Conservation (phyloP, 2,113 vertebrate species). For the Erythrocercus mccallii region DNA sequence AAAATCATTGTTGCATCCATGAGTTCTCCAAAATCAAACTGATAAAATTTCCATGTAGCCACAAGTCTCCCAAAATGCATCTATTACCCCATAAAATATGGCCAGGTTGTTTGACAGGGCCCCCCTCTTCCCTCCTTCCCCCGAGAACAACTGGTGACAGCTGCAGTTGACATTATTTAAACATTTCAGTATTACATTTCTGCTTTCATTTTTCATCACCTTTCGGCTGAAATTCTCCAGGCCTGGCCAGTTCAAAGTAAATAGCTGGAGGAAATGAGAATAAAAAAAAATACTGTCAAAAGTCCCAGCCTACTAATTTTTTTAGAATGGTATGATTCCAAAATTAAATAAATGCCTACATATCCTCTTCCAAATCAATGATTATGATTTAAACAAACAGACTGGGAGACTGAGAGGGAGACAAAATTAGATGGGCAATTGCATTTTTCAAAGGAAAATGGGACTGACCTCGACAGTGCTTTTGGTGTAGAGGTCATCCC, state of each 20-base stretch:
- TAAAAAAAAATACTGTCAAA: too few species aligned
- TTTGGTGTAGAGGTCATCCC: not conserved
- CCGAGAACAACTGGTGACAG: not conserved
- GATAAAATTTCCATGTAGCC: not conserved
- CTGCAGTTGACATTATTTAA: not conserved
- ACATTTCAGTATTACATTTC: not conserved
- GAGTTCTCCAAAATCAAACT: not conserved
- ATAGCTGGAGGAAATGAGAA: conserved; percentile 8
- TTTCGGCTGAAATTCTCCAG: conserved; percentile 17
- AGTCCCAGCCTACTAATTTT: not conserved
- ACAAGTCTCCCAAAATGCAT: not conserved
- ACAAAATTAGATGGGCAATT: not conserved
- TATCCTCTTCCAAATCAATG: conserved; percentile 16
- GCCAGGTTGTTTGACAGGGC: not conserved
- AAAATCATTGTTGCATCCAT: not conserved
- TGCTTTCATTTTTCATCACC: not conserved
- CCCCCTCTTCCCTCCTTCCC: not conserved
- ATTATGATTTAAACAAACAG: conserved; percentile 19
- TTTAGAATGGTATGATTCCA: not conserved
- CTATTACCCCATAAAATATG: not conserved
- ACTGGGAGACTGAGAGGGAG: not conserved
- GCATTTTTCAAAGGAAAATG: not conserved
- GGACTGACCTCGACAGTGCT: not conserved
- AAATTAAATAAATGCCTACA: not conserved
- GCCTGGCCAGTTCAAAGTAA: not conserved